Percentiles rank a stretch among this genome's conserved stretches.
phyloP scores from a whole-genome alignment of 37 sponge, comb jelly and placozoan genomes.

The Beroe ovata region DNA sequence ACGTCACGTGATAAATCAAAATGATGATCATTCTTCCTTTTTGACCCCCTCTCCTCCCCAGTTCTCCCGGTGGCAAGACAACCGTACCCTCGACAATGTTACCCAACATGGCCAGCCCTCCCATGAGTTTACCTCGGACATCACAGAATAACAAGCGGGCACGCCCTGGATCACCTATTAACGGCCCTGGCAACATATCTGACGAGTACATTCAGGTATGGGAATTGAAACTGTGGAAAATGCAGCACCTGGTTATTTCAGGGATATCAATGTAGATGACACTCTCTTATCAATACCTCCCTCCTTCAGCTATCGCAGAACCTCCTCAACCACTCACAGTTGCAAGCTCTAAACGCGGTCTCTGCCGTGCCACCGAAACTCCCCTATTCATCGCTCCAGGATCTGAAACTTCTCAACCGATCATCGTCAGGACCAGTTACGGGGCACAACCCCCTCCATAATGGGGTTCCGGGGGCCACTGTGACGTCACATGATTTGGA shows the following conservation, averaged over 20 bases:
- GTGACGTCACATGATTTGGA: constrained; percentile 15
- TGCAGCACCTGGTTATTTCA: too few relatives aligned
- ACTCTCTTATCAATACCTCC: background rate
- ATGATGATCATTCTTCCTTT: too few relatives aligned
- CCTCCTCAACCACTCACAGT: constrained; percentile 43
- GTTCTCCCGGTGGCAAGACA: constrained; percentile 32
- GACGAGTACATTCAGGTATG: constrained; percentile 55
- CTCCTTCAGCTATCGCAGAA: background rate
- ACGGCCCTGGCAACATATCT: background rate
- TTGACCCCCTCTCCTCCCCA: too few relatives aligned
- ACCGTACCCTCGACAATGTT: constrained; percentile 18
- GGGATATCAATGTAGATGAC: too few relatives aligned
- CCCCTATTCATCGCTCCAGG: constrained; percentile 15
- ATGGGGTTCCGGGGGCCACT: background rate
- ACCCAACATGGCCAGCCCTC: constrained; percentile 43
- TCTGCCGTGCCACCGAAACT: background rate
- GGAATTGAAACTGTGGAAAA: too few relatives aligned
- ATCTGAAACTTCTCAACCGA: constrained; percentile 48
- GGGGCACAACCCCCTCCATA: constrained; percentile 26
- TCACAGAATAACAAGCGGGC: constrained; percentile 6
- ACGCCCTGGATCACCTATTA: constrained; percentile 2
- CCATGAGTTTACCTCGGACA: constrained; percentile 40
- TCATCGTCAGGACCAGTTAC: background rate
- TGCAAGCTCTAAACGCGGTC: constrained; percentile 1
- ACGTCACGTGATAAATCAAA: too few relatives aligned